Evolutionary conservation across 1,140 invertebrate species (phyloP), one percentile per base, ranked within the genome.

Genomic region (Phthorimaea operculella): DNA sequence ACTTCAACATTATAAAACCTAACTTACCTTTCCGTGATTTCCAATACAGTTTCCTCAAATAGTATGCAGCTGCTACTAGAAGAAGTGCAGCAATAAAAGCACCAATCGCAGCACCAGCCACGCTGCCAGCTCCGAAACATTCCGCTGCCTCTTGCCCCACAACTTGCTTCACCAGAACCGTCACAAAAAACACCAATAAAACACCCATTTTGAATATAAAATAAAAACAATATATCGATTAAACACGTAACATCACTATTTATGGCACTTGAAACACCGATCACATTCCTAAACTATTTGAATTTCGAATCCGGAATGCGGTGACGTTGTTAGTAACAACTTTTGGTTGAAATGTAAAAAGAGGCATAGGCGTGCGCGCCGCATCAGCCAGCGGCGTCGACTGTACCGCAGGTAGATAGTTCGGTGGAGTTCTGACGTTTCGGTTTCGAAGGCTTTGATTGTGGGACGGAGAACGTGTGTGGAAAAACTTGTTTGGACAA

Each of bases 111-210:
- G 83, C 83, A 50, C 80, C 83, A 44, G 83, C 79, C 45, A 85
- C 78, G 64, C 78, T 83, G 39, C 83, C 83, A 64, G 77, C 79
- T 71, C 78, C 74, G 73, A 79, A 85, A 77, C 83, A 85, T 65
- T 70, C 71, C 55, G 75, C 71, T 62, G 70, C 70, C 68, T 74
- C 72, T 72, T 85, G 82, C 53, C 79, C 80, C 60, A 78, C 76
- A 72, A 83, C 82, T 77, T 76, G 69, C 62, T 74, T 75, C 69
- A 80, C 58, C 51, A 77, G 64, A 68, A 76, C 72, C 66, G 69
- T 75, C 78, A 83, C 82, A 60, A 81, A 68, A 67, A 82, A 69
- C 58, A 85, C 71, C 56, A 72, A 65, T 63, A 79, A 61, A 66
- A 79, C 74, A 80, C 77, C 66, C 79, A 83, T 80, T 70, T 76